Evolutionary conservation across 2,113 vertebrate genomes (phyloP).

Genomic region (Lynx canadensis): DNA sequence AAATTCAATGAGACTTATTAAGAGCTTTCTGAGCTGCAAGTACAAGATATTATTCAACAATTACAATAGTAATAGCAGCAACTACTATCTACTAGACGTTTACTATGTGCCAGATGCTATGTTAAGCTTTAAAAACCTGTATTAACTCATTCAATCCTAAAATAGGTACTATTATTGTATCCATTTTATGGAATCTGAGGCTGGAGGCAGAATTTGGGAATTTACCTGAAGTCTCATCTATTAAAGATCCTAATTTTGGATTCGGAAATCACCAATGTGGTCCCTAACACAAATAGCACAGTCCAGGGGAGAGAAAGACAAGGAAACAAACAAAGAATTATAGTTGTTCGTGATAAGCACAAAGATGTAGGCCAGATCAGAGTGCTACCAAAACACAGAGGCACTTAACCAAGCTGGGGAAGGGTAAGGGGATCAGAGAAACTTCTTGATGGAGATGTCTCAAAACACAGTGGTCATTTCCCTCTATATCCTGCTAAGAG

Average conservation of each 20-base stretch:
- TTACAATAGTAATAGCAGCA: background rate
- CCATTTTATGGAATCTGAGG: background rate
- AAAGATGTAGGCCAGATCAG: background rate
- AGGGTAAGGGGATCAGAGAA: background rate
- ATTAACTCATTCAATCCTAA: constrained; percentile 7
- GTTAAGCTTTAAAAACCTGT: background rate
- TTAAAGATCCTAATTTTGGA: constrained; percentile 2
- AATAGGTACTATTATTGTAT: background rate
- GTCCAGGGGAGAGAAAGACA: background rate
- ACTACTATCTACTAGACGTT: background rate
- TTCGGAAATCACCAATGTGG: constrained; percentile 17
- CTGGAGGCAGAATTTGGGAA: background rate
- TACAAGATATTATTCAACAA: background rate
- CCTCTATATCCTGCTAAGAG: background rate
- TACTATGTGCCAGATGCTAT: background rate
- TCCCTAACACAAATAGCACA: background rate
- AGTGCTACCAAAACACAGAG: background rate
- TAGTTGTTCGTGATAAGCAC: background rate
- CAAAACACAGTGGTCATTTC: background rate
- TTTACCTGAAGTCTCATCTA: background rate
- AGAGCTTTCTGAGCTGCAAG: constrained; percentile 19
- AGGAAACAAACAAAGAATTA: background rate
- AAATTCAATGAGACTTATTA: constrained; percentile 32
- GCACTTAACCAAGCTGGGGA: background rate
- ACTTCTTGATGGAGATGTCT: background rate